Conservation (phyloP, 2,113 vertebrate genomes). For the Sturnira hondurensis region DNA sequence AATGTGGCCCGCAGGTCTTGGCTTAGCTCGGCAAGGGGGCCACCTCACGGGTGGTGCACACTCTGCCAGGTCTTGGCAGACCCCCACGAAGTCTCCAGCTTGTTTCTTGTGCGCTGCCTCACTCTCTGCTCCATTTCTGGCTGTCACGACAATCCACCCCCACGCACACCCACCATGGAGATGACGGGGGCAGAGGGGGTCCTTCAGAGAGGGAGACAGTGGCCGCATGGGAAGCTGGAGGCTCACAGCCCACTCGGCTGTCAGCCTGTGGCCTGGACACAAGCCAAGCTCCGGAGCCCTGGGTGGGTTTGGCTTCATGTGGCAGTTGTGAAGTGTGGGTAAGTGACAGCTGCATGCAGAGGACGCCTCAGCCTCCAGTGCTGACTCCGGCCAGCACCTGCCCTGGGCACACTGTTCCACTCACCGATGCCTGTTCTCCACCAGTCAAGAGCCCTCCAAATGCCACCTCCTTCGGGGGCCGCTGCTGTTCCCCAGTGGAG, state of each 20-base stretch:
- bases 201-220: neutral
- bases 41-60: fast-evolving
- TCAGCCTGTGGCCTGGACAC: neutral
- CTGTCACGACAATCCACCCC: neutral
- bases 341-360: neutral
- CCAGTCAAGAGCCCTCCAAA: neutral
- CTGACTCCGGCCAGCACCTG: neutral
- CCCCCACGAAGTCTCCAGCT: neutral
- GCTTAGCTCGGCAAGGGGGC: fast-evolving
- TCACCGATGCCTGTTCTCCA: neutral
- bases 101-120: neutral
- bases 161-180: neutral
- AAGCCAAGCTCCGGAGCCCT: neutral
- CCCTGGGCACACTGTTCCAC: neutral
- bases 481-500: neutral
- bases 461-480: neutral
- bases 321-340: neutral
- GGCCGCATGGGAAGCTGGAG: neutral
- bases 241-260: neutral
- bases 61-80: neutral
- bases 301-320: neutral
- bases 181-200: neutral
- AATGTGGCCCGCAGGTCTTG: neutral
- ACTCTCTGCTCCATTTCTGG: neutral
- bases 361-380: neutral